phyloP scores from a whole-genome alignment of 2,888 invertebrate genomes.

The Melanchra persicariae region DNA sequence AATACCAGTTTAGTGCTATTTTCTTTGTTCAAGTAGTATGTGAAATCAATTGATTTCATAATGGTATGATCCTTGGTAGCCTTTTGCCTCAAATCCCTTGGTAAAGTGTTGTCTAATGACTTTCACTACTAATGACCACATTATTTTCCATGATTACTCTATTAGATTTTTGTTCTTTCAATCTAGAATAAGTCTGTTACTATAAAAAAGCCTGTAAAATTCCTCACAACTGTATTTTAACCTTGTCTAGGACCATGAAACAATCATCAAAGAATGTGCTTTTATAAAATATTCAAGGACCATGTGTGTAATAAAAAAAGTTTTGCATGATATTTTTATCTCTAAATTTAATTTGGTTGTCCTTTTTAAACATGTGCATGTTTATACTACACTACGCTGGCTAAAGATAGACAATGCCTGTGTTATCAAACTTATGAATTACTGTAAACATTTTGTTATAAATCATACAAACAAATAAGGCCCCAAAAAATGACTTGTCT shows the following conservation, averaged over 20 bases:
- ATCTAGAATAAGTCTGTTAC: too few species aligned
- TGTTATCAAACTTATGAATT: constrained; percentile 13
- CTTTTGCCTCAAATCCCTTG: constrained; percentile 22
- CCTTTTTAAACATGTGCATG: not conserved
- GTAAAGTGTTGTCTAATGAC: constrained; percentile 19
- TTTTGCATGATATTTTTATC: not conserved
- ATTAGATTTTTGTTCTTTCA: not conserved
- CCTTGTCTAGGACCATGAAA: not conserved
- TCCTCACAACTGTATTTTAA: not conserved
- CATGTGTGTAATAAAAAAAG: too few species aligned
- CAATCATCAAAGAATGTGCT: not conserved
- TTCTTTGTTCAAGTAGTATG: constrained; percentile 79
- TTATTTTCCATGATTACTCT: constrained; percentile 4
- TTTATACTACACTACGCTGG: too few species aligned
- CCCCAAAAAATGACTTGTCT: too few species aligned
- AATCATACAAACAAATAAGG: not conserved
- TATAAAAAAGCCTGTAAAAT: not conserved
- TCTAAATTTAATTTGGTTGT: constrained; percentile 1
- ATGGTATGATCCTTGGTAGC: constrained; percentile 20
- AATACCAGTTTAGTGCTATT: constrained; percentile 74
- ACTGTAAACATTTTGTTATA: not conserved
- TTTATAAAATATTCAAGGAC: not conserved
- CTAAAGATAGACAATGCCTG: constrained; percentile 12
- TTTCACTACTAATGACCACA: constrained; percentile 45
- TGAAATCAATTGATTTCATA: constrained; percentile 42